Base-by-base conservation (phyloP, 2,888 invertebrate species). In the Napeogenes inachia region DNA sequence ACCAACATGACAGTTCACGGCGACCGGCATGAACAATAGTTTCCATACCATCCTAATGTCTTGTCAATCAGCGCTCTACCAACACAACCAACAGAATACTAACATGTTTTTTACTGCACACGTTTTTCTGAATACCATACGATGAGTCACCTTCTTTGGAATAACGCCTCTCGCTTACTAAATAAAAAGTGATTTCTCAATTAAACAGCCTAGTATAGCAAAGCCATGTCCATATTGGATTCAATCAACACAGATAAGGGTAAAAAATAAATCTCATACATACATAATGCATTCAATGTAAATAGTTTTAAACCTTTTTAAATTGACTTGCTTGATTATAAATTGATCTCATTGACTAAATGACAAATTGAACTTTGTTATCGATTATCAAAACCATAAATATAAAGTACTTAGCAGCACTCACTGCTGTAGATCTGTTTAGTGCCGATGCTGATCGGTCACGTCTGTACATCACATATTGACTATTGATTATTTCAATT, bases 41-140 rank as follows among this genome's bases (percentile, higher is more conserved):
- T 70, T 72, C 74, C 74, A 73, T 75, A 74, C 76, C 78, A 73
- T 78, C 82, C 85, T 87, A 88, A 88, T 87, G 85, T 83, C 73
- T 78, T 88, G 88, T 87, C 89, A 87, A 87, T 88, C 88, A 89
- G 84, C 78, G 79, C 75, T 78, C 72, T 21, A 21, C 21, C 78
- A 57, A 58, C 56, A 53, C 56, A 70, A 71, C 66, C 69, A 59
- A 57, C 69, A 68, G 88, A 85, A 88, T 89, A 79, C 74, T 73
- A 82, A 87, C 69, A 66, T 71, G 74, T 71, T 81, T 87, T 87
- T 87, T 85, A 30, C n/a, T 73, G 66, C 65, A 69, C 66, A 71
- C 65, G 69, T 71, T 72, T 65, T 68, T 66, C 61, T 75, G 85
- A 82, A 87, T 87, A 85, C 78, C 73, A 84, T 21, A 21, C 63